These are phyloP conservation scores for Diachrysia chrysitis DNA, from an alignment of 2,888 invertebrate species.

Conservation along the genomic window DNA sequence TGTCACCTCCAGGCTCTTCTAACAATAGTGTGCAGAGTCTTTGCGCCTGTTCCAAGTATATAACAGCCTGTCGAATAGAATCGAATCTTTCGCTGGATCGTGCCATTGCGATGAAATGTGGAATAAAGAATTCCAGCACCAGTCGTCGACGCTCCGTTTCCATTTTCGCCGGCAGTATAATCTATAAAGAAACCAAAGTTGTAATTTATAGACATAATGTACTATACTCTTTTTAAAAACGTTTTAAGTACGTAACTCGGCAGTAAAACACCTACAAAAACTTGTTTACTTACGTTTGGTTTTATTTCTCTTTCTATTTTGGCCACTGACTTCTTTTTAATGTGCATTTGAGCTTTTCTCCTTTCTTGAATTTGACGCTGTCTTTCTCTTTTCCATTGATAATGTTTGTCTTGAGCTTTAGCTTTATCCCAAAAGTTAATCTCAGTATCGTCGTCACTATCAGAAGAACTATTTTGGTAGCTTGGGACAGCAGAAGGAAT, in stretches of 20 bases:
- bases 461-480: conserved; percentile 74
- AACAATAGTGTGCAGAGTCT: conserved; percentile 90
- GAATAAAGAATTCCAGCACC: conserved; percentile 92
- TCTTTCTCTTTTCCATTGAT: conserved; percentile 83
- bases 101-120: conserved; percentile 92
- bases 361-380: conserved; percentile 79
- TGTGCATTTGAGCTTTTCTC: conserved; percentile 70
- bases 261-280: neutral
- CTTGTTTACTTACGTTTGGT: conserved; percentile 82
- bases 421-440: conserved; percentile 84
- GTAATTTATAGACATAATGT: neutral
- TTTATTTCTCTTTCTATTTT: conserved; percentile 87
- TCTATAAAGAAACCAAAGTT: conserved; percentile 69
- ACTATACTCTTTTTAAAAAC: too few species aligned
- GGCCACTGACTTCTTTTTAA: conserved; percentile 70
- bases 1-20: conserved; percentile 88
- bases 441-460: conserved; percentile 79
- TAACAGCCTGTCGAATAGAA: conserved; percentile 89
- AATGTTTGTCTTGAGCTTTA: conserved; percentile 86
- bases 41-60: conserved; percentile 92
- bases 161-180: conserved; percentile 82
- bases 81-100: conserved; percentile 90
- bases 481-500: conserved; percentile 67
- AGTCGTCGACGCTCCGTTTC: conserved; percentile 90
- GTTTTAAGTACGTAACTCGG: too few species aligned